Percentiles rank a stretch among this genome's conserved stretches.
phyloP scores from a whole-genome alignment of 2,797 vertebrate genomes.

The Alfaro cultratus region DNA sequence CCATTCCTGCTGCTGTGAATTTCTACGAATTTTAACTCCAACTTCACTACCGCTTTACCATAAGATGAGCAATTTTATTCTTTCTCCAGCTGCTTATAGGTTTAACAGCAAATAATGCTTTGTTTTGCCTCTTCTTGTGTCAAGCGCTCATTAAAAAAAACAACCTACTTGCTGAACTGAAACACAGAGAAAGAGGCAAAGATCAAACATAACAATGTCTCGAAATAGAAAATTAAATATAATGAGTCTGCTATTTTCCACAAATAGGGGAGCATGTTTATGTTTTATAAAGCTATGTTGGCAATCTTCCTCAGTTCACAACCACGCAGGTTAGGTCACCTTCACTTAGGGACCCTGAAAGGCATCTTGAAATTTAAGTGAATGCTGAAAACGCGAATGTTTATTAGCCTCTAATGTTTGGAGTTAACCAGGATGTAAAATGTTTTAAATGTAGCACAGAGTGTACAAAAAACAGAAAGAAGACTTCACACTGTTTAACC shows the following conservation, averaged over 20 bases:
- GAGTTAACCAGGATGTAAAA: not conserved
- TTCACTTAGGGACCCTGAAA: not conserved
- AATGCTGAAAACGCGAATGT: not conserved
- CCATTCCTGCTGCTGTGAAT: slow-evolving; percentile 26
- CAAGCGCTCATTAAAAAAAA: not conserved
- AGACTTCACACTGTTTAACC: not conserved
- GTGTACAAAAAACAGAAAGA: not conserved
- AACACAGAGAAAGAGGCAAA: not conserved
- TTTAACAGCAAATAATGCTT: not conserved
- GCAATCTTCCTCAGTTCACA: not conserved
- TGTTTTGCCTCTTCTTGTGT: not conserved
- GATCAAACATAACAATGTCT: not conserved
- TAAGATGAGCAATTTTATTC: not conserved
- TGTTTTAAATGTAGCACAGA: not conserved
- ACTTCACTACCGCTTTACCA: not conserved
- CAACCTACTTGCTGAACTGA: not conserved
- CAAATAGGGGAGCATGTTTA: not conserved
- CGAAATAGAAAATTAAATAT: not conserved
- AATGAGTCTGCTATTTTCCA: not conserved
- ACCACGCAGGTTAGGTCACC: not conserved
- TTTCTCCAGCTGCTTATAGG: not conserved
- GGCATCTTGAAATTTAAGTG: too few species aligned
- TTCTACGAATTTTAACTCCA: not conserved
- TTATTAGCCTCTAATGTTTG: not conserved
- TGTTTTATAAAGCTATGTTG: not conserved